Conservation (phyloP, 2,797 vertebrate genomes). For the Ambastaia sidthimunki region DNA sequence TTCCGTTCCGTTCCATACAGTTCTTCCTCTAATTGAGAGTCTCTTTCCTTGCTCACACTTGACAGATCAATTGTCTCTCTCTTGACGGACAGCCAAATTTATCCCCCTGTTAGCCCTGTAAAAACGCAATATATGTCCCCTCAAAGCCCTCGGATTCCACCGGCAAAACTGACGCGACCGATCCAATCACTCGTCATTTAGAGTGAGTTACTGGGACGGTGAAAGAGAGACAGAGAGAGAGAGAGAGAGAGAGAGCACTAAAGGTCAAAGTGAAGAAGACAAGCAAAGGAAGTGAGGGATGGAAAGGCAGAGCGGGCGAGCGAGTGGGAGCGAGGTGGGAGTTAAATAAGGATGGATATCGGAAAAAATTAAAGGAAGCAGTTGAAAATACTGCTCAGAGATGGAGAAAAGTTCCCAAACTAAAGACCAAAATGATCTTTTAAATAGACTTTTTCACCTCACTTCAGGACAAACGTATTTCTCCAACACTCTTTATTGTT, state of each 20-base stretch:
- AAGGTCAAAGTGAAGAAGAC: constrained; percentile 40
- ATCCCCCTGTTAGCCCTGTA: constrained; percentile 56
- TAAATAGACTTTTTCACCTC: constrained; percentile 9
- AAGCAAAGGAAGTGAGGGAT: constrained; percentile 30
- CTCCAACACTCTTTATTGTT: background rate
- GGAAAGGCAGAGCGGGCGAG: background rate
- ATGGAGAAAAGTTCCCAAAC: constrained; percentile 24
- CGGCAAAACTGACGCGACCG: constrained; percentile 4
- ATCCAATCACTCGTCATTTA: constrained; percentile 17
- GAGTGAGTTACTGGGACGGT: constrained; percentile 17
- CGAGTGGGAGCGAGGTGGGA: constrained; percentile 8
- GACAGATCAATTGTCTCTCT: constrained; percentile 61
- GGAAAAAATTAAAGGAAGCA: constrained; percentile 33
- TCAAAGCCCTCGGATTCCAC: constrained; percentile 37
- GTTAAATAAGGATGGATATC: constrained; percentile 36
- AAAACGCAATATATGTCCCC: constrained; percentile 42
- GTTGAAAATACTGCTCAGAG: constrained; percentile 16
- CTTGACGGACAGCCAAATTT: constrained; percentile 52
- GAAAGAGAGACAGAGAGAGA: background rate
- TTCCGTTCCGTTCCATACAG: constrained; percentile 30
- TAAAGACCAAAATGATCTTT: constrained; percentile 2
- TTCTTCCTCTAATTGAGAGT: constrained; percentile 50
- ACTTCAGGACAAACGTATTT: too few relatives aligned
- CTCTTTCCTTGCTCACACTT: constrained; percentile 53
- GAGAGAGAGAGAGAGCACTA: constrained; percentile 17